Evolutionary conservation across 2,888 invertebrate genomes (phyloP).

Genomic region (Torymus texanus): DNA sequence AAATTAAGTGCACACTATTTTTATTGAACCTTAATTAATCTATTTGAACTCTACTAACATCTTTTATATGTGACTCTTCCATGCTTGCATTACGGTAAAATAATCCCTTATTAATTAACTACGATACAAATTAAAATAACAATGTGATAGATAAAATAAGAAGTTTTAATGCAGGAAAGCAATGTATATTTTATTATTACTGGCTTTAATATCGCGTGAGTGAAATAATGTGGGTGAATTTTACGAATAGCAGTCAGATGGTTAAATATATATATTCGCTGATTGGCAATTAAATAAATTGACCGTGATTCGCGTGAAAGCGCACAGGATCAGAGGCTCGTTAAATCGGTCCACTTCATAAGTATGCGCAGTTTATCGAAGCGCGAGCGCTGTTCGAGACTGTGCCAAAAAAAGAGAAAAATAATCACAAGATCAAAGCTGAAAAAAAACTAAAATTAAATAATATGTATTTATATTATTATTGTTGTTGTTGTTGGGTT

Average conservation of each 20-base stretch:
- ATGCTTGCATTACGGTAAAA: too few species aligned
- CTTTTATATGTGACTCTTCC: too few species aligned
- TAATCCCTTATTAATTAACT: too few species aligned
- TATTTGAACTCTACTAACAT: not conserved
- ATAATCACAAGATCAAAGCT: not conserved
- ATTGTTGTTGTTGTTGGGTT: slow-evolving; percentile 62
- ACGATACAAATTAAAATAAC: too few species aligned
- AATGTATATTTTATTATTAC: not conserved
- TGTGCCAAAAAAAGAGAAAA: not conserved
- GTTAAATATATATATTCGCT: slow-evolving; percentile 15
- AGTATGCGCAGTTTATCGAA: slow-evolving; percentile 10
- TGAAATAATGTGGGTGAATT: not conserved
- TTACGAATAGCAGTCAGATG: not conserved
- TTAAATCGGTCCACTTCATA: slow-evolving; percentile 28
- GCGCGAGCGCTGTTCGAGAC: slow-evolving; percentile 17
- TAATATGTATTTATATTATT: slow-evolving; percentile 48
- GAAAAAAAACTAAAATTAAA: slow-evolving; percentile 2
- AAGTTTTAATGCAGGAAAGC: slow-evolving; percentile 2
- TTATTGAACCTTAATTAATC: slow-evolving; percentile 11
- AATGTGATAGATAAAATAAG: slow-evolving; percentile 6
- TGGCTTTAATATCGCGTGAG: not conserved
- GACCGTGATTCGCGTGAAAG: slow-evolving; percentile 32
- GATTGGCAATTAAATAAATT: slow-evolving; percentile 50
- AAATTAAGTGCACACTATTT: too few species aligned
- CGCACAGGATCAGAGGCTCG: slow-evolving; percentile 57